phyloP scores from a whole-genome alignment of 1,140 invertebrate species.

The Orussus abietinus region DNA sequence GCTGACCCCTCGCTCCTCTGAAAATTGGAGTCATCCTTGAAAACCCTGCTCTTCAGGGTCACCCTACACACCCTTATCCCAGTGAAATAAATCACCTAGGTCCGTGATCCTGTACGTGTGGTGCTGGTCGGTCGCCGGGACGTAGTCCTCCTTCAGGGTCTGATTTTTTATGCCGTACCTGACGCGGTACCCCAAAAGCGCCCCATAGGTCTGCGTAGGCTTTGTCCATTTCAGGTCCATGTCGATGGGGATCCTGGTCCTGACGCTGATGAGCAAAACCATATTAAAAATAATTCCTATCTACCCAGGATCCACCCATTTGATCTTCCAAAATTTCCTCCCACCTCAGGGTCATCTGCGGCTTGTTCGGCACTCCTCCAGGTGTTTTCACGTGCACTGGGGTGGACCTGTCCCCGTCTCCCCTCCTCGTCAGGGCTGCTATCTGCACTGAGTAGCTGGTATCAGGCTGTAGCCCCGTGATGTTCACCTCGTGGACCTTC shows the following conservation, averaged over 20 bases:
- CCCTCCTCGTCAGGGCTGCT: slow-evolving; percentile 89
- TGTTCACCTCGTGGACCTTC: slow-evolving; percentile 72
- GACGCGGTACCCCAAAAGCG: slow-evolving; percentile 79
- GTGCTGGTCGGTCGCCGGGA: slow-evolving; percentile 54
- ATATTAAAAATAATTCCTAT: slow-evolving; percentile 1
- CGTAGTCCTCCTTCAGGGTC: slow-evolving; percentile 65
- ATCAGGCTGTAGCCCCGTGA: slow-evolving; percentile 86
- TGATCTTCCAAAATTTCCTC: no score
- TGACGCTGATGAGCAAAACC: slow-evolving; percentile 57
- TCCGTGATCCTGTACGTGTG: slow-evolving; percentile 57
- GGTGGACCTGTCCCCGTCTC: slow-evolving; percentile 84
- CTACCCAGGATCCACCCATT: no score
- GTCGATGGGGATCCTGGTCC: slow-evolving; percentile 77
- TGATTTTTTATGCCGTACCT: slow-evolving; percentile 85
- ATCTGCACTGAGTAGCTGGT: slow-evolving; percentile 91
- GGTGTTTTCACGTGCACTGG: slow-evolving; percentile 83
- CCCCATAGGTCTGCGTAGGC: slow-evolving; percentile 84
- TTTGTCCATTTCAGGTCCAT: slow-evolving; percentile 88
- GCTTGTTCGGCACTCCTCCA: slow-evolving; percentile 86
- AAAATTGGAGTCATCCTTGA: neutral
- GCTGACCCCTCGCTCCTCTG: slow-evolving; percentile 79
- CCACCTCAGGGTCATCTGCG: slow-evolving; percentile 82
- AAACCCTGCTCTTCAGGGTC: no score
- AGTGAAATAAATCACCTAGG: slow-evolving; percentile 43
- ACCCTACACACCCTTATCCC: no score